Conservation (phyloP, 2,888 invertebrate genomes). For the Glaucopsyche alexis region DNA sequence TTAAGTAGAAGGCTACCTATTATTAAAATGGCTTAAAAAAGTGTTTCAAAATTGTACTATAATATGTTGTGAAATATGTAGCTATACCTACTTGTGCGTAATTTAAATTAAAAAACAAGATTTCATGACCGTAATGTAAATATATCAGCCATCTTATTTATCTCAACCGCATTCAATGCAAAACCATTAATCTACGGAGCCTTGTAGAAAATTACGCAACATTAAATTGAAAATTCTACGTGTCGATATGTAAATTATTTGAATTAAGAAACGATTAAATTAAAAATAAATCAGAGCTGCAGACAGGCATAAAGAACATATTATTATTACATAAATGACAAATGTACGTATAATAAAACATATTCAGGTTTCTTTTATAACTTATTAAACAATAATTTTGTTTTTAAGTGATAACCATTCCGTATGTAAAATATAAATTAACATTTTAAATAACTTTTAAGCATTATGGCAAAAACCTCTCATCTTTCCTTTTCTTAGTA, state of each 20-base stretch:
- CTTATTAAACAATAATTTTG: too few relatives aligned
- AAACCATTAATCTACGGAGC: slow-evolving; percentile 17
- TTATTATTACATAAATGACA: too few relatives aligned
- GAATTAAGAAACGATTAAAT: not conserved
- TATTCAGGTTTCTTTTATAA: too few relatives aligned
- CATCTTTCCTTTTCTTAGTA: too few relatives aligned
- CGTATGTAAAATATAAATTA: too few relatives aligned
- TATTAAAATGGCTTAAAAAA: not conserved
- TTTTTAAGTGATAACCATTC: too few relatives aligned
- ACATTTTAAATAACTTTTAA: too few relatives aligned
- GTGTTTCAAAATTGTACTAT: not conserved
- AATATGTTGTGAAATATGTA: slow-evolving; percentile 4
- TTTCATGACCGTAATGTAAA: not conserved
- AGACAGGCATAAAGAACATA: slow-evolving; percentile 6
- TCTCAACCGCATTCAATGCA: slow-evolving; percentile 7
- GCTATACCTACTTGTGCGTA: too few relatives aligned
- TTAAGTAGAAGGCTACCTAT: too few relatives aligned
- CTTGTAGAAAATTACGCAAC: slow-evolving; percentile 18
- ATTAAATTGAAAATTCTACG: slow-evolving; percentile 18
- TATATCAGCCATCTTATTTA: slow-evolving; percentile 15
- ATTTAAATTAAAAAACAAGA: not conserved
- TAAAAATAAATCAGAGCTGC: slow-evolving; percentile 7
- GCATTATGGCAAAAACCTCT: too few relatives aligned
- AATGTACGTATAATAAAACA: too few relatives aligned
- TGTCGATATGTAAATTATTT: slow-evolving; percentile 2